Conservation (phyloP, 1,140 invertebrate species). For the Acyrthosiphon pisum region DNA sequence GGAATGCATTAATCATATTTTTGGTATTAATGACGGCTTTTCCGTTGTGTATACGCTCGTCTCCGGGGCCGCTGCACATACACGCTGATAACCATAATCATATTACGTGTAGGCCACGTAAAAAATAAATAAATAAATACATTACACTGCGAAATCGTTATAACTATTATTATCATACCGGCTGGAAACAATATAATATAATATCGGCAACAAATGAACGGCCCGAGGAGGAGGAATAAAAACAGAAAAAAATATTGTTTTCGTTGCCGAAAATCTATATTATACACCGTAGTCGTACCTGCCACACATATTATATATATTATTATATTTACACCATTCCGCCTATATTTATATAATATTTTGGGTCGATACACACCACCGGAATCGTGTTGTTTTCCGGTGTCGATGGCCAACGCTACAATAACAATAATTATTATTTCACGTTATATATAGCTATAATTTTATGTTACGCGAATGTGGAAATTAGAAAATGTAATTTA, state of each 20-base stretch:
- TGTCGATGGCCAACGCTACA: not conserved
- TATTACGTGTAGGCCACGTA: not conserved
- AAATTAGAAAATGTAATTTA: not conserved
- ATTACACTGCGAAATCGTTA: not conserved
- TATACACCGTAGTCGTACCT: not conserved
- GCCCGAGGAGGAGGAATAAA: not conserved
- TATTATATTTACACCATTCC: not conserved
- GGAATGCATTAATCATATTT: constrained; percentile 45
- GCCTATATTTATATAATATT: not conserved
- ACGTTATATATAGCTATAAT: not conserved
- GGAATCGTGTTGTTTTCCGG: not conserved
- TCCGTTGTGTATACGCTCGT: constrained; percentile 5
- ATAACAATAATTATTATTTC: not conserved
- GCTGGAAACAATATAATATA: not conserved
- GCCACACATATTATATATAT: not conserved
- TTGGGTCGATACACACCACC: not conserved
- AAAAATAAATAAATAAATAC: not conserved
- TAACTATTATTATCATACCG: not conserved
- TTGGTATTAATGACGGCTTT: constrained; percentile 34
- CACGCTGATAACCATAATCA: not conserved
- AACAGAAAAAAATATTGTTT: not conserved
- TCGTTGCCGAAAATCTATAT: not conserved
- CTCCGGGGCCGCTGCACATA: not conserved
- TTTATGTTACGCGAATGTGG: not conserved
- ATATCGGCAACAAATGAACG: not conserved